Base-by-base conservation (phyloP, 2,888 invertebrate genomes). In the Oegoconia quadripuncta region DNA sequence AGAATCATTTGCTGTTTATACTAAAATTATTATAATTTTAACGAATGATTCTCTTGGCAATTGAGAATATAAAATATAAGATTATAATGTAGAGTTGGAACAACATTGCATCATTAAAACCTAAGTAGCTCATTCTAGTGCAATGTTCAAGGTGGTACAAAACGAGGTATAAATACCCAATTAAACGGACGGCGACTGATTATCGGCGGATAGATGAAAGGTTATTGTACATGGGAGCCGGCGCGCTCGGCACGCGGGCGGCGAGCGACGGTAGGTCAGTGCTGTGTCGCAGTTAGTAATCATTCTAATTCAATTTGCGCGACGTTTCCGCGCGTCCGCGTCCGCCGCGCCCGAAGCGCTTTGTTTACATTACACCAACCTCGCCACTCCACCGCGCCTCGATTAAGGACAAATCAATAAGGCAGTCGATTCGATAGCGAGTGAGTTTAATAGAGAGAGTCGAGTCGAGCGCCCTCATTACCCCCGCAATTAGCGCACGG, bases 401-500 rank as follows among this genome's bases (percentile, higher is more conserved):
- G 78, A 82, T 83, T 81, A 82, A 78, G 80, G 77, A 81, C 80
- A 76, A 84, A 86, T 86, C 86, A 86, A 87, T 86, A 84, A 84
- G 84, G 83, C 77, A 81, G 81, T 27, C 27, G 27, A n/a, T n/a
- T 76, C 82, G 82, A 84, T 83, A 82, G 76, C 79, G 68, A 79
- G 80, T 67, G 72, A 81, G 78, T 82, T 84, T 86, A 84, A 86
- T 86, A 84, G 84, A 87, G 82, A 83, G 79, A 78, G 78, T 71
- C 73, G 79, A 80, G 77, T 78, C 75, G 82, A 80, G 83, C 82
- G 86, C 81, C 84, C 86, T 86, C 86, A 84, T 86, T 86, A 84
- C 83, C 82, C 83, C 83, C 83, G 86, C 86, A 87, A 87, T 87
- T 87, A 87, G 87, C 84, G 86, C 84, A 75, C 82, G 79, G 76